A percentile compares a stretch with the other conserved stretches of the same genome.
Evolutionary conservation across 2,113 vertebrate genomes (phyloP).

Genomic region (Silurus meridionalis): DNA sequence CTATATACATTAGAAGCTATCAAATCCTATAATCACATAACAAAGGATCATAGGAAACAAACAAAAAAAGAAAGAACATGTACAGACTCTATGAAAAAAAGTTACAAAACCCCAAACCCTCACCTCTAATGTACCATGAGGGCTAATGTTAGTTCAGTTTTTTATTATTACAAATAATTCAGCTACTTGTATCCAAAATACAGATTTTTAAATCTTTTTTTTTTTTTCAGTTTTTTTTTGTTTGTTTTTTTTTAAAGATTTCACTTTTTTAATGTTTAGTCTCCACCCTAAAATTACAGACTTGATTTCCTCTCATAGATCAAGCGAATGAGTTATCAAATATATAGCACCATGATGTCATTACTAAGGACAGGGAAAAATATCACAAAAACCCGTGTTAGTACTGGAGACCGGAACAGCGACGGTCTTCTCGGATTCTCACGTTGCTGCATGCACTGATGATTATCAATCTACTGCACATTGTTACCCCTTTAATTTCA

Average conservation of each 20-base stretch:
- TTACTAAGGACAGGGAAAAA: constrained; percentile 84
- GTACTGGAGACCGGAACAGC: constrained; percentile 77
- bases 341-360: constrained; percentile 97
- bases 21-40: constrained; percentile 82
- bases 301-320: constrained; percentile 46
- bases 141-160: constrained; percentile 70
- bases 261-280: constrained; percentile 82
- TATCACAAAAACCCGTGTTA: constrained; percentile 98
- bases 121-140: constrained; percentile 81
- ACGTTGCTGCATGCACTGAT: constrained; percentile 56
- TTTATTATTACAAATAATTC: constrained; percentile 72
- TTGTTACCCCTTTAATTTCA: constrained; percentile 8
- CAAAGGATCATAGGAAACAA: constrained; percentile 89
- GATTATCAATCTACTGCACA: constrained; percentile 45
- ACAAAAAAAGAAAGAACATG: constrained; percentile 78
- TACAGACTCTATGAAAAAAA: constrained; percentile 94
- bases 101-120: constrained; percentile 78
- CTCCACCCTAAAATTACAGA: constrained; percentile 50
- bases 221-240: constrained; percentile 58
- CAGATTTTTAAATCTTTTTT: constrained; percentile 73
- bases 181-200: constrained; percentile 91
- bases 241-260: constrained; percentile 62
- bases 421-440: constrained; percentile 40
- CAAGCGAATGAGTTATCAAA: constrained; percentile 78
- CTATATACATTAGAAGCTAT: constrained; percentile 90